Base-by-base conservation (phyloP, 2,797 vertebrate species). In the Orestias chungarensis region DNA sequence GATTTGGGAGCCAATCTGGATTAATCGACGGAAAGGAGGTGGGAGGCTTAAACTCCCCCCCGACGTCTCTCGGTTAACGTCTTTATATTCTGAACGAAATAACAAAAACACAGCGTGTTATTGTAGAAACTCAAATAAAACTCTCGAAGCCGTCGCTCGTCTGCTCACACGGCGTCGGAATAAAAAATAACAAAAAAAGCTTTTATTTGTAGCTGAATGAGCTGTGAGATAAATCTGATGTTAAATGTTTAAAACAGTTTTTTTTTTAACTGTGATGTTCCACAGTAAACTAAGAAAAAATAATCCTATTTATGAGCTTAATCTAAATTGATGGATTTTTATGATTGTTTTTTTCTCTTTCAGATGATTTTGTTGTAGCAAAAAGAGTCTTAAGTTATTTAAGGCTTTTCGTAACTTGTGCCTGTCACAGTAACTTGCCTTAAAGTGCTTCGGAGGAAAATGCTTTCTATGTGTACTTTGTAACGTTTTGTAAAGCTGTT, bases 401-500 rank as follows among this genome's bases (percentile, higher is more conserved):
- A 91, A 91, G 83, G 91, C 86, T 91, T 88, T 88, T 86, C 84
- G 89, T 91, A 88, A 93, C 87, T 89, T 55, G 89, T 91, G 91
- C 91, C 91, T 90, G 93, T 92, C 88, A 90, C 90, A 87, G 89
- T 93, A 89, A 90, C 91, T 91, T 90, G 90, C 93, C 93, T 92
- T 93, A 86, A 90, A 93, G 89, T 92, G 89, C 86, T 93, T 88
- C 80, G 82, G 85, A 87, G 59, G 59, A 82, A 83, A 82, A 85
- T 88, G n/a, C 86, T 92, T 89, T 92, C 86, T 90, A 87, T 87
- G 88, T 93, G 90, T 93, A 92, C 88, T 93, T 88, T 91, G 92
- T 91, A 91, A 91, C 89, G 90, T 93, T 94, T 94, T 93, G 92
- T 93, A 95, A 94, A 86, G 89, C 88, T 93, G 92, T 94, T 93